phyloP scores from a whole-genome alignment of 92 coral and sea anemone genomes.

The Palythoa heliodiscus region DNA sequence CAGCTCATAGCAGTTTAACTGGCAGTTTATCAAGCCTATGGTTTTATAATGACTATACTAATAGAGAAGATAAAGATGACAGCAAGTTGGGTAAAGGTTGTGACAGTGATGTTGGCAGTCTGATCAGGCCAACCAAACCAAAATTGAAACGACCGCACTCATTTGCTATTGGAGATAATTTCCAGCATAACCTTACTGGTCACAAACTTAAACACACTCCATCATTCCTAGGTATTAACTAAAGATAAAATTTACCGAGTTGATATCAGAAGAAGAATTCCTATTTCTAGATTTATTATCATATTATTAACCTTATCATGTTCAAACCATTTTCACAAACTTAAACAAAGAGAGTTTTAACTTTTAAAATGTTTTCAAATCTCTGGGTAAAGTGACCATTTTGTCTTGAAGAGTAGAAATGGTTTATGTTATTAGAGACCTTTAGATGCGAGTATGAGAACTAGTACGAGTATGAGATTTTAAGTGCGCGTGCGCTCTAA shows the following conservation, averaged over 20 bases:
- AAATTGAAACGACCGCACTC: slow-evolving; percentile 71
- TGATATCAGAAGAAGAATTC: not conserved
- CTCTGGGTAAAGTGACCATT: too few relatives aligned
- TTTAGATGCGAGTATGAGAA: too few relatives aligned
- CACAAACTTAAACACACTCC: slow-evolving; percentile 23
- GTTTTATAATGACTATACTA: slow-evolving; percentile 36
- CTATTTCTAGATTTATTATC: too few relatives aligned
- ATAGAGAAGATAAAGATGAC: slow-evolving; percentile 11
- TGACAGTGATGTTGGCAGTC: not conserved
- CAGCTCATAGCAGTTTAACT: slow-evolving; percentile 71
- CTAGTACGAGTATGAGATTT: too few relatives aligned
- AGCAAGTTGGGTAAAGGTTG: not conserved
- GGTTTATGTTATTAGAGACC: too few relatives aligned
- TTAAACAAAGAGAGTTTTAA: too few relatives aligned
- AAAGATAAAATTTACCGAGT: not conserved
- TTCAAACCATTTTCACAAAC: too few relatives aligned
- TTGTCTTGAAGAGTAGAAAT: too few relatives aligned
- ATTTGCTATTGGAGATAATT: slow-evolving; percentile 68
- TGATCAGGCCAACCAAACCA: slow-evolving; percentile 3
- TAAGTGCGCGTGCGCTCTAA: too few relatives aligned
- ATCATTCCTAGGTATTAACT: slow-evolving; percentile 35
- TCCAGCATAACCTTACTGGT: slow-evolving; percentile 47
- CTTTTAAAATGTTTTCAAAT: too few relatives aligned
- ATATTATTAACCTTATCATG: not conserved
- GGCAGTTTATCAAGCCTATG: slow-evolving; percentile 74